Conservation (phyloP, 2,888 invertebrate species). For the Empis stercorea region DNA sequence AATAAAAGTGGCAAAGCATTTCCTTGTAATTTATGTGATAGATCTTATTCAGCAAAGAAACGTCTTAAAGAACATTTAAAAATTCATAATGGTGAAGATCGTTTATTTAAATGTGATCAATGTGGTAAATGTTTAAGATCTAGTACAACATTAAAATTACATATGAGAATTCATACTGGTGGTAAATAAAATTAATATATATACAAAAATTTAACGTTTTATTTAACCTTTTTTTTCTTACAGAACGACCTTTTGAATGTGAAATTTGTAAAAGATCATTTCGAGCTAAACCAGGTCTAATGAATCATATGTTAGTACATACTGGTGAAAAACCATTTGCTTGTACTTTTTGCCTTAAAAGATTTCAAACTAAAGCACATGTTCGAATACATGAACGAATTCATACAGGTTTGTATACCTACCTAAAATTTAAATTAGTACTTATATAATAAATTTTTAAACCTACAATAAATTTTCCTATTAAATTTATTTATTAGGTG, state of each 20-base stretch:
- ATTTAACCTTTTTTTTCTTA: neutral
- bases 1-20: no score
- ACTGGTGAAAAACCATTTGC: neutral
- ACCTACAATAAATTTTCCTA: no score
- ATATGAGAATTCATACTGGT: neutral
- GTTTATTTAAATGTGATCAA: neutral
- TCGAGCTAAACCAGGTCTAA: neutral
- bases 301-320: neutral
- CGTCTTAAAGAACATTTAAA: neutral
- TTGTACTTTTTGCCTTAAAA: neutral
- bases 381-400: neutral
- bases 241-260: neutral
- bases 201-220: no score
- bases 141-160: neutral
- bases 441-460: no score
- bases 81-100: neutral
- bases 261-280: neutral
- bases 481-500: conserved; percentile 1
- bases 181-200: neutral
- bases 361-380: neutral
- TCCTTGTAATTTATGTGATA: no score
- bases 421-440: no score
- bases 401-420: no score
- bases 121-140: neutral
- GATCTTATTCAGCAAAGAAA: neutral